phyloP scores from a whole-genome alignment of 2,888 invertebrate species.

The Encarsia formosa region DNA sequence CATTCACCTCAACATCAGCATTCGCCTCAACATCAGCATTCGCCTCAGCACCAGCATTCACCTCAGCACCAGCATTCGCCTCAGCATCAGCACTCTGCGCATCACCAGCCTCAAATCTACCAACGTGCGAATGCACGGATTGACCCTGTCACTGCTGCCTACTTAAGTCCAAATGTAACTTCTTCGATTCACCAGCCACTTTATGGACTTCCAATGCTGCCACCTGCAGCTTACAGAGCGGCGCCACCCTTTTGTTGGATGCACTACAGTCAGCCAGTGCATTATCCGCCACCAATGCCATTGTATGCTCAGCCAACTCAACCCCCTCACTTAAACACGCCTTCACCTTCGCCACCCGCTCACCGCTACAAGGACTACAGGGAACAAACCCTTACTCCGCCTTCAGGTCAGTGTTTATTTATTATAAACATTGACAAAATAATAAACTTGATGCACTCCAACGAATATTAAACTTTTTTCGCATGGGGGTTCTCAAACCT shows the following conservation, averaged over 20 bases:
- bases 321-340: slow-evolving; percentile 39
- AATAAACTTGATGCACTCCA: no score
- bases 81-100: slow-evolving; percentile 6
- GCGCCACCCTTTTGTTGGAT: slow-evolving; percentile 52
- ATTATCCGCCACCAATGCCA: slow-evolving; percentile 51
- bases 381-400: slow-evolving; percentile 50
- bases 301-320: slow-evolving; percentile 49
- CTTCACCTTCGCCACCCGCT: slow-evolving; percentile 44
- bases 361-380: slow-evolving; percentile 51
- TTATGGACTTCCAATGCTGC: slow-evolving; percentile 48
- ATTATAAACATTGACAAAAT: no score
- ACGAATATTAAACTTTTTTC: no score
- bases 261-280: slow-evolving; percentile 54
- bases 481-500: no score
- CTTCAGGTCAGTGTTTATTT: slow-evolving; percentile 43
- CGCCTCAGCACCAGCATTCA: slow-evolving; percentile 3
- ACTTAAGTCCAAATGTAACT: slow-evolving; percentile 30
- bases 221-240: slow-evolving; percentile 53
- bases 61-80: slow-evolving; percentile 1
- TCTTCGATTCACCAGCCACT: slow-evolving; percentile 44
- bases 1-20: slow-evolving; percentile 13
- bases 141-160: slow-evolving; percentile 43
- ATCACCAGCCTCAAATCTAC: slow-evolving; percentile 1
- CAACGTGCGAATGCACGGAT: slow-evolving; percentile 35
- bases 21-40: slow-evolving; percentile 7